Evolutionary conservation across 2,888 invertebrate genomes (phyloP), one percentile per base, ranked within the genome.

Genomic region (Nebria brevicollis): DNA sequence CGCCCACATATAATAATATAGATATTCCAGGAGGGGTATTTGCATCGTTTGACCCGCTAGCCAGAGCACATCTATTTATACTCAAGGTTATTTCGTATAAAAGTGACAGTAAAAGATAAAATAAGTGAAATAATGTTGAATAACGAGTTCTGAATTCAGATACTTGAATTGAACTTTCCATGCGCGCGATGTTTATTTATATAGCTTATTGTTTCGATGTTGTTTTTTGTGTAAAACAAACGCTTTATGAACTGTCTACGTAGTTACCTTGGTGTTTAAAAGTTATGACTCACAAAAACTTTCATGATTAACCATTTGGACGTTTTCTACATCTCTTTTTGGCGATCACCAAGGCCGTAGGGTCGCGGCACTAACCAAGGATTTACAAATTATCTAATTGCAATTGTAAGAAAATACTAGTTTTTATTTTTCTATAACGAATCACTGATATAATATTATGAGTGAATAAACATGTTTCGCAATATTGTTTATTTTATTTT

Each of bases 261-360:
- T 73, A 73, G 54, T 75, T 79, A 41, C 68, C 80, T 80, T 80
- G 75, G 64, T 75, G 66, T 34, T n/a, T 15, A 0, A 34, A 34
- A 34, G 5, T 11, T 10, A 79, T 80, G 80, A 80, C 43, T 80
- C 80, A 80, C 66, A 74, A 74, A 64, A 74, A 70, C 25, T 70
- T 70, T 26, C 66, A 72, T 78, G 73, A 25, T 26, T 34, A 34
- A 34, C 34, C 34, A 34, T 34, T 20, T 20, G 20, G 20, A 20
- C 20, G 20, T 20, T 66, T 13, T 54, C 25, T 20, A 43, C 54
- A 75, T 64, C 15, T 64, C 65, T 75, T 70, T 80, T 80, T 80
- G 75, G 80, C 75, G 64, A 42, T 75, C 43, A 80, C 75, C 75
- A 80, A 80, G 80, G 80, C 72, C 72, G 34, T 34, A 26, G 34